A percentile compares a stretch with the other conserved stretches of the same genome.
Evolutionary conservation across 2,113 vertebrate species (phyloP).

Genomic region (Bolborhynchus lineola): DNA sequence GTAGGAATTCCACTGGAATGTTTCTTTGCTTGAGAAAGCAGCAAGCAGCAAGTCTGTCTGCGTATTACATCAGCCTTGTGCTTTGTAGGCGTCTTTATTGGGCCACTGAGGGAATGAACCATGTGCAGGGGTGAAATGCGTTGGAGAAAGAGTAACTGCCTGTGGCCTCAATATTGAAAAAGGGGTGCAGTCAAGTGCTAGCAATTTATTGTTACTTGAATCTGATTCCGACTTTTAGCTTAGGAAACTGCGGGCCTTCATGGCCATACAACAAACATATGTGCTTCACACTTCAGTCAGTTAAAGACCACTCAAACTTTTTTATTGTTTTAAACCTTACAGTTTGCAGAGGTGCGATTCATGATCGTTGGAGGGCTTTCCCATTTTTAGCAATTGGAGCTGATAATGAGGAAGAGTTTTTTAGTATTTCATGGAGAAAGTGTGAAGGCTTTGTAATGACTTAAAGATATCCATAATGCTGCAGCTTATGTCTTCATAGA

Average conservation of each 20-base stretch:
- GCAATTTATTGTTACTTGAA: background rate
- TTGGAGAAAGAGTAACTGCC: background rate
- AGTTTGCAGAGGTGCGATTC: background rate
- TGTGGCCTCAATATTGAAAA: background rate
- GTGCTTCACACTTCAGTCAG: accelerated
- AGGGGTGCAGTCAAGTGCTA: background rate
- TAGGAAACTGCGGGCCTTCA: background rate
- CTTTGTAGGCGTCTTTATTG: background rate
- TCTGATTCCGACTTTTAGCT: background rate
- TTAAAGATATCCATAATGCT: background rate
- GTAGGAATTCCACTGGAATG: background rate
- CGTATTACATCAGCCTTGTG: background rate
- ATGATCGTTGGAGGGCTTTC: background rate
- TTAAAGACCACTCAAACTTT: background rate
- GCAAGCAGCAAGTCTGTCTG: background rate
- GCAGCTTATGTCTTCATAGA: background rate
- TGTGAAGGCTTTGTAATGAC: background rate
- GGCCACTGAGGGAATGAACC: background rate
- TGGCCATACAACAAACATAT: background rate
- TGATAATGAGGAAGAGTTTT: background rate
- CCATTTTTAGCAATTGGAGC: background rate
- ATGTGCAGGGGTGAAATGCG: accelerated
- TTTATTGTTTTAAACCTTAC: background rate
- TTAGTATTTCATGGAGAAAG: background rate
- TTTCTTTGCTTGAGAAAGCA: constrained; percentile 1